Evolutionary conservation across 2,113 vertebrate genomes (phyloP), one percentile per base, ranked within the genome.

Genomic region (Leptodactylus fuscus): DNA sequence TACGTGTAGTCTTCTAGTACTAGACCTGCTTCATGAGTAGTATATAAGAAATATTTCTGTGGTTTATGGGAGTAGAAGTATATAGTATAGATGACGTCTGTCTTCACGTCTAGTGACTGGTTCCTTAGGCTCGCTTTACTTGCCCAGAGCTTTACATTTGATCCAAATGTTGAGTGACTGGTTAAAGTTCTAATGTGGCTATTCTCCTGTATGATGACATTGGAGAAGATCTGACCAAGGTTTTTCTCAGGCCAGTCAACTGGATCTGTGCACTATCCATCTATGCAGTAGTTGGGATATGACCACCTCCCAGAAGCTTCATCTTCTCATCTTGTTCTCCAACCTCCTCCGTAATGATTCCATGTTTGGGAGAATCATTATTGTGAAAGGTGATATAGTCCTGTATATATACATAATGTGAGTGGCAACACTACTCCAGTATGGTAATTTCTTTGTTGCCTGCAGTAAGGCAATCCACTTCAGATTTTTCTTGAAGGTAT

Each of bases 1-100:
- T 83, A 15, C 16, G 13, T 69, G 46, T 83, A 83, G 38, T 75
- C 32, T 44, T 81, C 20, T 32, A 51, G 48, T 69, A n/a, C 36
- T 67, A 67, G 62, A 67, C 5, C 7, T 69, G 44, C 67, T 55
- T 51, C 41, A 53, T 12, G 20, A 15, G 62, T 67, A 74, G 69
- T 83, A 32, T 11, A 65, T 67, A 71, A 71, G n/a, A 13, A 36
- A 29, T 11, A 16, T 51, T 32, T 71, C 29, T 75, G 53, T 58
- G 11, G 1, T 18, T 27, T 53, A 22, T 70, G 5, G n/a, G 44
- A 81, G 81, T 71, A 51, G 13, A 49, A 70, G 24, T 82, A 9
- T 55, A 55, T 36, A 53, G 65, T 22, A 27, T 53, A 13, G n/a
- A 29, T 58, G 55, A 38, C 36, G 53, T 22, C 22, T n/a, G 27